These are phyloP conservation scores for Clarias fuscus DNA, from an alignment of 2,797 vertebrate genomes.

Conservation along the genomic window DNA sequence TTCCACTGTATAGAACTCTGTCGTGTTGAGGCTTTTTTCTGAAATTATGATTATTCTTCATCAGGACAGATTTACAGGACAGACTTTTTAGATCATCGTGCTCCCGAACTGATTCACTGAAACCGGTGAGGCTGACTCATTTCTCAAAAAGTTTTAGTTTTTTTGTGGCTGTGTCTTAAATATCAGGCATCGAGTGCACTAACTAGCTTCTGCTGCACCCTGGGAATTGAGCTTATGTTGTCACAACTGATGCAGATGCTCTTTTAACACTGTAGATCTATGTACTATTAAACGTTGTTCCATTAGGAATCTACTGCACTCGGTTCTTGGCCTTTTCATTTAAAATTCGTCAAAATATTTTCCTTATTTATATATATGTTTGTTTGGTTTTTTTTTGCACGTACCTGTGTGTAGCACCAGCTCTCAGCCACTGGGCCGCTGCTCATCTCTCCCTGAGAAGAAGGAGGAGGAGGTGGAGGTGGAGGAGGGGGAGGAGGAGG, in stretches of 20 bases:
- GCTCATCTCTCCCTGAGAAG: conserved; percentile 99
- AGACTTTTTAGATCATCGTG: too few relatives aligned
- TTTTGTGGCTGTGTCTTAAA: background rate
- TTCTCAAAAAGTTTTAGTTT: too few relatives aligned
- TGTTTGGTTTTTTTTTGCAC: background rate
- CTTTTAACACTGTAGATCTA: too few relatives aligned
- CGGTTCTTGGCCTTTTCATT: background rate
- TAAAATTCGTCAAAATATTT: background rate
- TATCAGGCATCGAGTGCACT: background rate
- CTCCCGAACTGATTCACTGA: too few relatives aligned
- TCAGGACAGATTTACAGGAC: too few relatives aligned
- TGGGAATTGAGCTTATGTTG: background rate
- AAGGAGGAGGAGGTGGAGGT: conserved; percentile 90
- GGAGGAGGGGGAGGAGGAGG: conserved; percentile 84
- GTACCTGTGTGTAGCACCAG: conserved; percentile 97
- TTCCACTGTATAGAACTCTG: too few relatives aligned
- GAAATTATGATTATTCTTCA: too few relatives aligned
- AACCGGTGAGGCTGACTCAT: too few relatives aligned
- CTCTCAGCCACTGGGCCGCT: conserved; percentile 97
- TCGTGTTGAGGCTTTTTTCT: too few relatives aligned
- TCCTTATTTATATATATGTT: background rate
- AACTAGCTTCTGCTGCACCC: background rate
- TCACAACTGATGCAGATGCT: background rate
- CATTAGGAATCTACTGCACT: background rate
- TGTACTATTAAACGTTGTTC: background rate